Conservation (phyloP, 2,113 vertebrate genomes). For the Pseudolaguvia tuberculata region DNA sequence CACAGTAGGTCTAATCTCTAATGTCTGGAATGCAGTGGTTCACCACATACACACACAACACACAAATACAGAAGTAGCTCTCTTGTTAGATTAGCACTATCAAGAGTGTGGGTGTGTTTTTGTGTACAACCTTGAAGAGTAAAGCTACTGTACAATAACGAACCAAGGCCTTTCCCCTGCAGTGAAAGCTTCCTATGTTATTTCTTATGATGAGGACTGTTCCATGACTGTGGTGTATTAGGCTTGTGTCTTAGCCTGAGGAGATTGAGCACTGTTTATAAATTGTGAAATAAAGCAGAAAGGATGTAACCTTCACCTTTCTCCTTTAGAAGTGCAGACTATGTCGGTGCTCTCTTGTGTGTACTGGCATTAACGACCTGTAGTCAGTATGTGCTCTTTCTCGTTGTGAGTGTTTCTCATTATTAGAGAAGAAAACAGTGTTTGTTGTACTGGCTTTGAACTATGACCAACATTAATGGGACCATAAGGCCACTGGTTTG, state of each 20-base stretch:
- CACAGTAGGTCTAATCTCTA: slow-evolving; percentile 35
- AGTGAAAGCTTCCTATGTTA: slow-evolving; percentile 2
- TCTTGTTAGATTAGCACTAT: slow-evolving; percentile 20
- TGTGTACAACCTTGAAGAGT: neutral
- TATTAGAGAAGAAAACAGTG: slow-evolving; percentile 16
- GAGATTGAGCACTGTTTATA: neutral
- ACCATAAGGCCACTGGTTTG: neutral
- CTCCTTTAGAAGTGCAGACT: neutral
- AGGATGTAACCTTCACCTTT: slow-evolving; percentile 20
- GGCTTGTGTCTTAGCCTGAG: neutral
- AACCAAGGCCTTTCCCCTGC: slow-evolving; percentile 3
- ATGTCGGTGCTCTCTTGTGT: neutral
- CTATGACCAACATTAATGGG: slow-evolving; percentile 12
- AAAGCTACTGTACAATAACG: slow-evolving; percentile 19
- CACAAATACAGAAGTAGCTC: neutral
- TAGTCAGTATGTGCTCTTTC: neutral
- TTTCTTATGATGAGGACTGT: slow-evolving; percentile 1
- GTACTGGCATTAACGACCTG: neutral
- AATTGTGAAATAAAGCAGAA: slow-evolving; percentile 8
- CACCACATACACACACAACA: neutral
- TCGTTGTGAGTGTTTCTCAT: slow-evolving; percentile 20
- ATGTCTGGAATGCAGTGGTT: neutral
- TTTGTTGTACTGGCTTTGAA: slow-evolving; percentile 15
- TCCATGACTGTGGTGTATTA: slow-evolving; percentile 19
- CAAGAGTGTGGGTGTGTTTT: slow-evolving; percentile 18